Evolutionary conservation across 1,140 invertebrate species (phyloP), one percentile per base, ranked within the genome.

Genomic region (Calephelis virginiensis): DNA sequence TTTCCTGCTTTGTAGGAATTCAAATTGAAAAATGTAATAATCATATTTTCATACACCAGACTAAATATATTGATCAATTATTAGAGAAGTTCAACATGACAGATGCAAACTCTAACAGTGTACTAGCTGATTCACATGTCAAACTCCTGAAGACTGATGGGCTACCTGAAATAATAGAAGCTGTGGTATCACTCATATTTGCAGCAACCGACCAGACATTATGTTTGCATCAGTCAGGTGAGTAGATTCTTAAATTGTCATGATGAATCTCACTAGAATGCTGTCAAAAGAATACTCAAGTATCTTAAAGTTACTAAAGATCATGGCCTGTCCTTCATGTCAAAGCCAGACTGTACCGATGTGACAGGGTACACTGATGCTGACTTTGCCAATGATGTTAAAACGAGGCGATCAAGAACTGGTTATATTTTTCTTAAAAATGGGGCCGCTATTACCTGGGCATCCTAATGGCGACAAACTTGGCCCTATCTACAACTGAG

Each of bases 41-140:
- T 65, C 50, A 14, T 12, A 61, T 60, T 40, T 37, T n/a, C 53
- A 72, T 72, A 43, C 43, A 47, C 45, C 66, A 67, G 46, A 49
- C 8, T 11, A 48, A 49, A 14, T 61, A 66, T 11, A 66, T 61
- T 61, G 59, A 66, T 37, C 45, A 66, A 38, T 38, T 66, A 7
- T 11, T 61, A 47, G 14, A 61, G 17, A 61, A 47, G 5, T 50
- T 61, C 40, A 67, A 45, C n/a, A 45, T 61, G 59, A 40, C 6
- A 1, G 59, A 61, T 40, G 59, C 59, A 5, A 61, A 61, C 38
- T 0, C 59, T 11, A 48, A 48, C 28, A 28, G 6, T 43, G 12
- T 62, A n/a, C 38, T n/a, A 17, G 7, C 11, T 9, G 61, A 62
- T 62, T n/a, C 40, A 10, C 12, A 62, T 17, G 13, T 43, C 9